Conservation (phyloP, 53 echinoderm and acorn worm genomes). For the Holothuria leucospilota region DNA sequence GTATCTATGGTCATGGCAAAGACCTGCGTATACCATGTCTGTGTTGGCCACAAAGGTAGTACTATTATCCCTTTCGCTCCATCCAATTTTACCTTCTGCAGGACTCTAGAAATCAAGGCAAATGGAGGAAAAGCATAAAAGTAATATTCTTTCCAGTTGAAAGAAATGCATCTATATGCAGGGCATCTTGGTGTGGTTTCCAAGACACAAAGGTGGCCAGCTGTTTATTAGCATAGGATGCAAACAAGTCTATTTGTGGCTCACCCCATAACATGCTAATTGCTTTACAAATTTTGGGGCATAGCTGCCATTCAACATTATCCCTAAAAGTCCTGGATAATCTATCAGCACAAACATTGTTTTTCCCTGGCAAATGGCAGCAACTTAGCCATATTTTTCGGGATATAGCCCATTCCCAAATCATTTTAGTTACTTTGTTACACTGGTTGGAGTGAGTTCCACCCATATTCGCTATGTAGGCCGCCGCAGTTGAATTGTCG, state of each 20-base stretch:
- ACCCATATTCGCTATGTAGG: too few relatives aligned
- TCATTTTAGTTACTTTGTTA: too few relatives aligned
- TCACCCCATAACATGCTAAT: too few relatives aligned
- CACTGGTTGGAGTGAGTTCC: too few relatives aligned
- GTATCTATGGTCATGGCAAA: constrained; percentile 31
- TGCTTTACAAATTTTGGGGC: too few relatives aligned
- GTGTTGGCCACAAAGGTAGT: constrained; percentile 11
- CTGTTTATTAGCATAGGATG: background rate
- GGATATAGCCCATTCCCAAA: too few relatives aligned
- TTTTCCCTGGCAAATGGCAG: too few relatives aligned
- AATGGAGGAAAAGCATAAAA: constrained; percentile 37
- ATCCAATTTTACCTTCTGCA: constrained; percentile 5
- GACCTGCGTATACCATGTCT: constrained; percentile 3
- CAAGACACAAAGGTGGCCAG: background rate
- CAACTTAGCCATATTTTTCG: too few relatives aligned
- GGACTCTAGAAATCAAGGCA: constrained; percentile 18
- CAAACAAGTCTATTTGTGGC: constrained; percentile 6
- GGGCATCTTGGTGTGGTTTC: too few relatives aligned
- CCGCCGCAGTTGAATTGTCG: background rate
- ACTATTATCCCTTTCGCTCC: constrained; percentile 1
- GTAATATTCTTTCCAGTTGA: constrained; percentile 14
- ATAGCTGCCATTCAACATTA: too few relatives aligned
- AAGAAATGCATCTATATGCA: constrained; percentile 26
- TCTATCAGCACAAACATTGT: too few relatives aligned
- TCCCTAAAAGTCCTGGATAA: too few relatives aligned